Evolutionary conservation across 2,888 invertebrate genomes (phyloP), one percentile per base, ranked within the genome.

Genomic region (Leptinotarsa rubiginosa): DNA sequence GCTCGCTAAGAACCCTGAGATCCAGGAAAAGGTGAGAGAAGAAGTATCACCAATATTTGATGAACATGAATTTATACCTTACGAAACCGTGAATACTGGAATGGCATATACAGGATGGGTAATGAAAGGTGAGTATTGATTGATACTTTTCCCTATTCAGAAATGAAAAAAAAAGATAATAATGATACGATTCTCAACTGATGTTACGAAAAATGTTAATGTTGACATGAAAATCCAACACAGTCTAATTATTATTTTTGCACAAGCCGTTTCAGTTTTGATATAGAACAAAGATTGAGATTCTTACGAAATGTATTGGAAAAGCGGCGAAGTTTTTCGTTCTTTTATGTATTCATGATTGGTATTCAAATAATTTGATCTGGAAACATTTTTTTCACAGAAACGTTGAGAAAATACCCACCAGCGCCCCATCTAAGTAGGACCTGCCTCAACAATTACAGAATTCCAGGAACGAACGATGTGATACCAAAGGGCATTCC

Each of bases 21-120:
- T 89, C 2, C 90, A 91, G 77, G 80, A 86, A 1, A 88, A 84
- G 75, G 75, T 89, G 12, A 84, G 88, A 7, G 64, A 83, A 5
- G 89, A 91, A 50, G 69, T 59, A 7, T n/a, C 31, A 1, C 56
- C 47, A 20, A 56, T 69, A 56, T 69, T 69, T 16, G 54, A 69
- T 15, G 22, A 41, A 12, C 15, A 56, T 47, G 56, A 69, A 20
- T 54, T 47, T 18, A 69, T 69, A 20, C 69, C 69, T 20, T 69
- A 56, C 69, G 69, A 69, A 20, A 69, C 47, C 7, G 56, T 47
- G 10, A 69, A 54, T 20, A 16, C 56, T 5, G 56, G 69, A 13
- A 47, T 69, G 69, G 18, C n/a, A n/a, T 69, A 69, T 47, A 69
- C 69, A 18, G 69, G 56, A 15, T 15, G 15, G 56, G 69, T 69